Conservation (phyloP, 1,140 invertebrate genomes). For the Sinonovacula constricta region DNA sequence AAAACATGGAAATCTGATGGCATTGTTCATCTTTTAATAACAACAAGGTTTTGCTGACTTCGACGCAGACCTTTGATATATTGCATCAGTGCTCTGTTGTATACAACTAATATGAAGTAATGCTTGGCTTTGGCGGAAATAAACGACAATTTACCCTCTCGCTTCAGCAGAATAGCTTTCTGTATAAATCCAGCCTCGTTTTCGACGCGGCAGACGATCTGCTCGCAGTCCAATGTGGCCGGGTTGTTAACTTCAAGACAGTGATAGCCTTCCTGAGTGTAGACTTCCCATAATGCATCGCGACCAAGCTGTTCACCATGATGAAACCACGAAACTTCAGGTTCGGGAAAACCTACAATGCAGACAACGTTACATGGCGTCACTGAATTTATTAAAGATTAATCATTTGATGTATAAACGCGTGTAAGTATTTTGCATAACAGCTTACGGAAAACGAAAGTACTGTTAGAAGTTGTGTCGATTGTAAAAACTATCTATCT, state of each 20-base stretch:
- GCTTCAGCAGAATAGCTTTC: constrained; percentile 17
- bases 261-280: constrained; percentile 32
- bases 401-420: background rate
- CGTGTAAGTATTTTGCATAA: background rate
- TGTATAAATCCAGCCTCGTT: constrained; percentile 36
- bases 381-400: too few relatives aligned
- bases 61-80: too few relatives aligned
- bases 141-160: too few relatives aligned
- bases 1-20: too few relatives aligned
- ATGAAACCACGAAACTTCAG: constrained; percentile 33
- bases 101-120: too few relatives aligned
- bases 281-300: constrained; percentile 26
- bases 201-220: constrained; percentile 34
- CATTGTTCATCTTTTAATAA: too few relatives aligned
- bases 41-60: too few relatives aligned
- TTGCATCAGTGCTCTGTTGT: too few relatives aligned
- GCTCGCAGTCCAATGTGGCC: background rate
- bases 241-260: background rate
- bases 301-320: constrained; percentile 17
- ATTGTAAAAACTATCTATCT: background rate
- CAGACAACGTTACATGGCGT: too few relatives aligned
- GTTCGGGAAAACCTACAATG: constrained; percentile 29
- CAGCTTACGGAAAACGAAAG: background rate
- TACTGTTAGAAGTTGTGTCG: background rate
- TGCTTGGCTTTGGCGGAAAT: too few relatives aligned